phyloP scores from a whole-genome alignment of 2,113 vertebrate species.

The Tupaia tana region DNA sequence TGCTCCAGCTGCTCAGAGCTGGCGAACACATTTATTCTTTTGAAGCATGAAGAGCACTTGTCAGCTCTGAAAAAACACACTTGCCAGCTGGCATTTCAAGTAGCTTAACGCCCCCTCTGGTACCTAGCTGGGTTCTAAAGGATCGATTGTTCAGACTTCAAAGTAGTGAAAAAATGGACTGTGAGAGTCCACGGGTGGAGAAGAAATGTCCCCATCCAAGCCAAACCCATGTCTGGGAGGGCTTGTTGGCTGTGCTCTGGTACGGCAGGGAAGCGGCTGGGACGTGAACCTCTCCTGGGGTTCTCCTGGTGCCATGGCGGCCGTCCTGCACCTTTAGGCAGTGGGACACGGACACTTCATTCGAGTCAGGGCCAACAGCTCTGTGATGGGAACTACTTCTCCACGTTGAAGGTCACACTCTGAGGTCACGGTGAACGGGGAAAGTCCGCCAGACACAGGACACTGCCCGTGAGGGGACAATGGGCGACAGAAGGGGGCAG shows the following conservation, averaged over 20 bases:
- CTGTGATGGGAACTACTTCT: background rate
- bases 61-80: constrained; percentile 42
- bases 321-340: background rate
- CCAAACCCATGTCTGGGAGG: background rate
- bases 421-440: background rate
- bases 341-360: background rate
- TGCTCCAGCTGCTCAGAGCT: background rate
- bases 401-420: background rate
- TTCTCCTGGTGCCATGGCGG: background rate
- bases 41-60: background rate
- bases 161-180: constrained; percentile 42
- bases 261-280: background rate
- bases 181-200: background rate
- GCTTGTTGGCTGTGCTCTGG: background rate
- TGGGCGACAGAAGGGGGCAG: background rate
- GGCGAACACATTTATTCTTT: background rate
- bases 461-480: background rate
- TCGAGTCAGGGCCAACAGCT: background rate
- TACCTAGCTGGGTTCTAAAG: constrained; percentile 49
- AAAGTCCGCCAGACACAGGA: background rate
- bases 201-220: background rate
- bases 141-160: constrained; percentile 36
- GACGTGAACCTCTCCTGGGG: background rate
- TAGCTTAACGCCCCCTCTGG: background rate
- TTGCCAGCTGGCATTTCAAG: constrained; percentile 59